Conservation (phyloP, 2,113 vertebrate species). For the Pygoscelis adeliae region DNA sequence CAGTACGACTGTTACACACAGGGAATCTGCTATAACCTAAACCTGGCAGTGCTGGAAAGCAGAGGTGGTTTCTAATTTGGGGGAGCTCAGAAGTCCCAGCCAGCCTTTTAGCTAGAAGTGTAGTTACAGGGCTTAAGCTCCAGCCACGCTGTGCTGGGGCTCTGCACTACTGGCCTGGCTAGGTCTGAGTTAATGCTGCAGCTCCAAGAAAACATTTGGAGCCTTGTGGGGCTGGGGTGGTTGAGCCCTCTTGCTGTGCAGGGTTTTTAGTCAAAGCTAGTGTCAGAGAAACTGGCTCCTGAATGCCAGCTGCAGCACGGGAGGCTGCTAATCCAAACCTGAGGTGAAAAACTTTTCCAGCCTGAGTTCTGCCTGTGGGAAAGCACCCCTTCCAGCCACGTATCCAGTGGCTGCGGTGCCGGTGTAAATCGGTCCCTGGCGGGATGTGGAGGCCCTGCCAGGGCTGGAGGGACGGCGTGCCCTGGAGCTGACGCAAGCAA, state of each 20-base stretch:
- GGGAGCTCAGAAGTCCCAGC: neutral
- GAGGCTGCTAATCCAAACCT: neutral
- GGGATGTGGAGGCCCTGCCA: neutral
- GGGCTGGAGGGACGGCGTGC: neutral
- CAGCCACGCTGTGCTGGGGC: neutral
- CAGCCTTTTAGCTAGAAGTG: neutral
- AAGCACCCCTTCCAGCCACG: rapidly evolving
- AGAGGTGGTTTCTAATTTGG: neutral
- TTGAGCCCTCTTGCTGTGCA: rapidly evolving
- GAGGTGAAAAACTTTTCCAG: neutral
- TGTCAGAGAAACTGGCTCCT: neutral
- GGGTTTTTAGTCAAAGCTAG: neutral
- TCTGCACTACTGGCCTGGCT: neutral
- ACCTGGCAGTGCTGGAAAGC: neutral
- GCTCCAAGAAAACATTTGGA: neutral
- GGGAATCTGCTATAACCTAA: neutral
- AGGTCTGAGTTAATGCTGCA: rapidly evolving
- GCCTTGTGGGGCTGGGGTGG: neutral
- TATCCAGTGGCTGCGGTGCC: neutral
- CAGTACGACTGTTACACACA: neutral
- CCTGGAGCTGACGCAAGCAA: neutral
- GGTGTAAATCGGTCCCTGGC: neutral
- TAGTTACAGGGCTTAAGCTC: neutral
- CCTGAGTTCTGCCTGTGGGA: neutral
- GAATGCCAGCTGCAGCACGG: neutral